Evolutionary conservation across 2,888 invertebrate genomes (phyloP), one percentile per base, ranked within the genome.

Genomic region (Lepidochitona cinerea): DNA sequence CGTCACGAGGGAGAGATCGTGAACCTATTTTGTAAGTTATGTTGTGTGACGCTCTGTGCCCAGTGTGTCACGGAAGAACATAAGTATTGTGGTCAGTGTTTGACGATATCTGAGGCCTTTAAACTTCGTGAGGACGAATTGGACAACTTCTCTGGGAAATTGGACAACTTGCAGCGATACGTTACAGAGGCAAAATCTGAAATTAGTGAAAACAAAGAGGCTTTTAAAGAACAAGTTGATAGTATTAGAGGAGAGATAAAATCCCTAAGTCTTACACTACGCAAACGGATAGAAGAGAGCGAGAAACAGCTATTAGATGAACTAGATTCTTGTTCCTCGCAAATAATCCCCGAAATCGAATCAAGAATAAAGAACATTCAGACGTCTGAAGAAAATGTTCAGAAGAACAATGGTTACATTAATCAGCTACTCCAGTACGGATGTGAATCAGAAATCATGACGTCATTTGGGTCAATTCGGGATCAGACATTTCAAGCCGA

Each of bases 11-110:
- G 82, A 35, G 77, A 81, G 65, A 78, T 81, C 6, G 78, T 85
- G 6, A 71, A 83, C 52, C 33, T 79, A 18, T 87, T 81, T 74
- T 87, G 87, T 75, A 78, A 82, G 32, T 82, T 84, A 67, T 85
- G 85, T 66, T 74, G 80, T 64, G 79, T 81, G 3, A 82, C 85
- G 0, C 73, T 84, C 2, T 86, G 86, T 73, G 83, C 81, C 4
- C 83, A 85, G 67, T 87, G 87, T 70, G 76, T 83, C 75, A 81
- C 83, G 0, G 75, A 78, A 1, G 78, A 79, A 7, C 87, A 87
- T 70, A 71, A 83, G 12, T 73, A 81, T 52, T 87, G 87, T 77
- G 81, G 82, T 52, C 76, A 81, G 41, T 83, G 84, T n/a, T 76
- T 85, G 23, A 82, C 84, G 1, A 81, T 85, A 4, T 75, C 74